phyloP scores from a whole-genome alignment of 2,888 invertebrate genomes.

The Spodoptera exigua region DNA sequence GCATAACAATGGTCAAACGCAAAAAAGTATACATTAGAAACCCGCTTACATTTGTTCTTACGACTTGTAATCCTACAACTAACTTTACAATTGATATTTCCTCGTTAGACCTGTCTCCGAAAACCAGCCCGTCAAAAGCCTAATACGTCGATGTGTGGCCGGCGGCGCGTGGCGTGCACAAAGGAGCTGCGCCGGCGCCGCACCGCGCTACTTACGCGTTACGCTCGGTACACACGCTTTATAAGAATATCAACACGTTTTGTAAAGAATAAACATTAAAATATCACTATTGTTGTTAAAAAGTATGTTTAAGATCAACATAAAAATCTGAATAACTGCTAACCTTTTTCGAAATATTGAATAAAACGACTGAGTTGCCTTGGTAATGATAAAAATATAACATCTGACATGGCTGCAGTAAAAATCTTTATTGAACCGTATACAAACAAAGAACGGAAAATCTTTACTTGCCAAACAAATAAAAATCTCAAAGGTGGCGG shows the following conservation, averaged over 20 bases:
- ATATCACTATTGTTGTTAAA: too few relatives aligned
- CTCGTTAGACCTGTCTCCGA: conserved; percentile 20
- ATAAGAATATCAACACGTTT: background rate
- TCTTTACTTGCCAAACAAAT: background rate
- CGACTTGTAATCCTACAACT: background rate
- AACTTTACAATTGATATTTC: background rate
- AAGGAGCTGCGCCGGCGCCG: conserved; percentile 65
- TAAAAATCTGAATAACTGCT: too few relatives aligned
- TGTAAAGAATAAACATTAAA: too few relatives aligned
- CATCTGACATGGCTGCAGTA: too few relatives aligned
- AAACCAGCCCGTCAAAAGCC: conserved; percentile 37
- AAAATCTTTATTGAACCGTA: too few relatives aligned
- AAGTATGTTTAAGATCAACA: too few relatives aligned
- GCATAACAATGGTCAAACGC: too few relatives aligned
- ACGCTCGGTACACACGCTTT: conserved; percentile 38
- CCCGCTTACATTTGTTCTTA: too few relatives aligned
- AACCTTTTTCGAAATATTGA: too few relatives aligned
- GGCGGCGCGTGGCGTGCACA: conserved; percentile 59
- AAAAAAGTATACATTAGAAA: too few relatives aligned
- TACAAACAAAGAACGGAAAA: background rate
- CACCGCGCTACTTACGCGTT: conserved; percentile 66
- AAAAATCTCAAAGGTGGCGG: conserved; percentile 7
- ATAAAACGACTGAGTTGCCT: too few relatives aligned
- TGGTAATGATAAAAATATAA: too few relatives aligned
- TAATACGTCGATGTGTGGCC: conserved; percentile 48